These are phyloP conservation scores for Anthopleura xanthogrammica DNA, from an alignment of 92 coral and sea anemone genomes.

Conservation along the genomic window DNA sequence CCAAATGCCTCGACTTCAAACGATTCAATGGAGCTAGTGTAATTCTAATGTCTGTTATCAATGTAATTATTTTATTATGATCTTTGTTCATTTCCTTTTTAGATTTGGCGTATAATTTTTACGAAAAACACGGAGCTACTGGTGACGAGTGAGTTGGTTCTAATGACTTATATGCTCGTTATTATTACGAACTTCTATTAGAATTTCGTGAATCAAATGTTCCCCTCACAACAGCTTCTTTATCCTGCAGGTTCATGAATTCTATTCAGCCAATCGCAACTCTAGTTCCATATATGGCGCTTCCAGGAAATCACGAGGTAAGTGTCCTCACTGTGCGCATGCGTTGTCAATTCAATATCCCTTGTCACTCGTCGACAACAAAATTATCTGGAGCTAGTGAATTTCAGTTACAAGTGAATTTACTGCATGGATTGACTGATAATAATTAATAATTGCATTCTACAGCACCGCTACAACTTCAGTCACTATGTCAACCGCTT, in stretches of 20 bases:
- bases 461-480: constrained; percentile 60
- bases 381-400: background rate
- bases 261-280: constrained; percentile 83
- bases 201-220: no score
- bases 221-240: background rate
- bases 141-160: constrained; percentile 71
- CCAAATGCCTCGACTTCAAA: background rate
- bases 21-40: no score
- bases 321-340: background rate
- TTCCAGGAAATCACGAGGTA: constrained; percentile 95
- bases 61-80: background rate
- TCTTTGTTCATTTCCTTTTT: background rate
- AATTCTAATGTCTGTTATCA: no score
- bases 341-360: background rate
- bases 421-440: background rate
- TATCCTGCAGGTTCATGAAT: constrained; percentile 62
- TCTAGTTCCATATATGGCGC: constrained; percentile 73
- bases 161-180: background rate
- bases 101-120: constrained; percentile 81
- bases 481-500: constrained; percentile 77
- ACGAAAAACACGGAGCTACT: constrained; percentile 53
- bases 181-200: no score
- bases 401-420: background rate
- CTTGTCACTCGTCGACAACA: background rate
- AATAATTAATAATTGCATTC: background rate